Percentiles rank a stretch among this genome's conserved stretches.
These are phyloP conservation scores for Phragmatobia fuliginosa DNA, from an alignment of 2,888 invertebrate genomes.

Conservation along the genomic window DNA sequence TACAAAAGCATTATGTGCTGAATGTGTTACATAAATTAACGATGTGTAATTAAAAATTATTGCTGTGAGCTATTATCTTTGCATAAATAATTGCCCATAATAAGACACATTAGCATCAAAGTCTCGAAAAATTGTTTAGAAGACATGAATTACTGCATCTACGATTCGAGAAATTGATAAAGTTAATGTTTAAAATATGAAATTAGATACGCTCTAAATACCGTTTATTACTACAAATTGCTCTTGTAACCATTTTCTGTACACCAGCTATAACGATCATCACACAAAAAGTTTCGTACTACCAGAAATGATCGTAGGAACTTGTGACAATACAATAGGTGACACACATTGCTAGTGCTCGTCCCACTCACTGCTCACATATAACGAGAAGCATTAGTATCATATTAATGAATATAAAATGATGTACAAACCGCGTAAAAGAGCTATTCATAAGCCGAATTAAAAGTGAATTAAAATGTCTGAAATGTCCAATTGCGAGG, in stretches of 20 bases:
- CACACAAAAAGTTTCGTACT: constrained; percentile 47
- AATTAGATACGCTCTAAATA: constrained; percentile 70
- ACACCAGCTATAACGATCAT: constrained; percentile 45
- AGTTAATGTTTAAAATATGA: constrained; percentile 61
- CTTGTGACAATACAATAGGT: constrained; percentile 61
- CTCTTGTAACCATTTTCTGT: constrained; percentile 64
- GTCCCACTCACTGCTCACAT: constrained; percentile 69
- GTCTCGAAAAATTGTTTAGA: constrained; percentile 47
- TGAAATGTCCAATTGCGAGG: constrained; percentile 84
- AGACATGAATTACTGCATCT: constrained; percentile 56
- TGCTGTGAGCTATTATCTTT: constrained; percentile 56
- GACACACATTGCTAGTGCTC: constrained; percentile 65
- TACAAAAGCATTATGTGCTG: constrained; percentile 44
- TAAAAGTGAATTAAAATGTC: constrained; percentile 83
- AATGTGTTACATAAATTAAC: constrained; percentile 57
- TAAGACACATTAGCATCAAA: constrained; percentile 52
- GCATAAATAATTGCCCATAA: constrained; percentile 57
- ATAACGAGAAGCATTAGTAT: constrained; percentile 78
- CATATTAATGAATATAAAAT: constrained; percentile 83
- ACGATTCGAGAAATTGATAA: constrained; percentile 63
- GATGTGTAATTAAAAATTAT: constrained; percentile 57
- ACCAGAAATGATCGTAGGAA: constrained; percentile 45
- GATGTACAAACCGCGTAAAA: constrained; percentile 83
- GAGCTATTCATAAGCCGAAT: constrained; percentile 81
- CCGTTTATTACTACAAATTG: constrained; percentile 65